A percentile compares a stretch with the other conserved stretches of the same genome.
Evolutionary conservation across 2,888 invertebrate genomes (phyloP).

Genomic region (Agrochola circellaris): DNA sequence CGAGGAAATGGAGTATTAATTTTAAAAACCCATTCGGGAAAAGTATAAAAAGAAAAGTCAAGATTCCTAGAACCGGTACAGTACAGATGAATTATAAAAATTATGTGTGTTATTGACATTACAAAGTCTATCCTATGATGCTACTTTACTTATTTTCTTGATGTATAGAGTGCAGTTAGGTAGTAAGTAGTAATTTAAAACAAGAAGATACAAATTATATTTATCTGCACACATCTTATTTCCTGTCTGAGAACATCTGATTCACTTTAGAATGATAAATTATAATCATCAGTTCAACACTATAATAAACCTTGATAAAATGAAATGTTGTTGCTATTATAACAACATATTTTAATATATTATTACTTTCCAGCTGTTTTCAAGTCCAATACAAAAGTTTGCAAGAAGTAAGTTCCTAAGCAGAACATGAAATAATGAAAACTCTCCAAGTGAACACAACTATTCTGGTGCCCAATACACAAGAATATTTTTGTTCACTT

Average conservation of each 20-base stretch:
- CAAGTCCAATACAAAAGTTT: not conserved
- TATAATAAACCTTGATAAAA: not conserved
- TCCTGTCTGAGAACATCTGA: too few relatives aligned
- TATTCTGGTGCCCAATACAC: not conserved
- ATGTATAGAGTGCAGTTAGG: not conserved
- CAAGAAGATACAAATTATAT: not conserved
- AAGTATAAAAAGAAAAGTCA: not conserved
- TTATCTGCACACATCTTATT: not conserved
- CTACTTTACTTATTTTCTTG: not conserved
- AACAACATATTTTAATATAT: not conserved
- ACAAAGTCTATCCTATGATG: constrained; percentile 4
- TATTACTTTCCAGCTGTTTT: not conserved
- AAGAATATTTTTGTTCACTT: too few relatives aligned
- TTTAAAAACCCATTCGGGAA: not conserved
- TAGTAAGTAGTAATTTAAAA: not conserved
- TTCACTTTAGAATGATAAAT: not conserved
- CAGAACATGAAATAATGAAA: not conserved
- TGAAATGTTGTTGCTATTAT: not conserved
- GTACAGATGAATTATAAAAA: constrained; percentile 3
- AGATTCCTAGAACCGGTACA: not conserved
- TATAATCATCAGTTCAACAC: not conserved
- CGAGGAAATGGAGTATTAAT: not conserved
- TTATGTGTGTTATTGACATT: constrained; percentile 25
- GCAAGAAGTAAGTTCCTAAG: not conserved
- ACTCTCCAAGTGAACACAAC: not conserved